Evolutionary conservation across 2,888 invertebrate genomes (phyloP).

Genomic region (Ectemnius lituratus): DNA sequence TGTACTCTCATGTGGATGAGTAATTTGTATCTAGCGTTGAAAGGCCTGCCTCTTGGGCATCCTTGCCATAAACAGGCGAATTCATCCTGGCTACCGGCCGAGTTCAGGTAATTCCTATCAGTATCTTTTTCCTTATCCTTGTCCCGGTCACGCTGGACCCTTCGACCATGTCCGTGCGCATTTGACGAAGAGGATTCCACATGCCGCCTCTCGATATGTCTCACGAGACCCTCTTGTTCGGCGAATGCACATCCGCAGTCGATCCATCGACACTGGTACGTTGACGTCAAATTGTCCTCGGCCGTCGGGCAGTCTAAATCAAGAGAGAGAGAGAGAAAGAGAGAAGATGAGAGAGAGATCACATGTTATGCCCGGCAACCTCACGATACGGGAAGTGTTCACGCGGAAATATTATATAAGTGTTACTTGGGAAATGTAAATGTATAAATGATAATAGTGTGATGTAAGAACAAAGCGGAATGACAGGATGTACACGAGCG

Average conservation of each 20-base stretch:
- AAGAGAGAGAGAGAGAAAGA: slow-evolving; percentile 21
- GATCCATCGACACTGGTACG: slow-evolving; percentile 88
- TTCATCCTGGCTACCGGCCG: slow-evolving; percentile 80
- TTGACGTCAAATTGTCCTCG: slow-evolving; percentile 63
- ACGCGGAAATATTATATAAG: background rate
- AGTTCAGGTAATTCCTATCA: slow-evolving; percentile 7
- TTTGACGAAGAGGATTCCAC: slow-evolving; percentile 82
- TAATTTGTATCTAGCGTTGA: slow-evolving; percentile 98
- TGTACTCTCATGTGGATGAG: slow-evolving; percentile 98
- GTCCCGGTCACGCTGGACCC: slow-evolving; percentile 66
- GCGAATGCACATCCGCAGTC: slow-evolving; percentile 90
- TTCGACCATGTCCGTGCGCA: slow-evolving; percentile 65
- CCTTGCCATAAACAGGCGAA: slow-evolving; percentile 96
- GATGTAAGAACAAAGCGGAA: too few species aligned
- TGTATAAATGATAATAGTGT: too few species aligned
- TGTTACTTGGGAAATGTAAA: background rate
- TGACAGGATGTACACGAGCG: too few species aligned
- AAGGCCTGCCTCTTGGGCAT: slow-evolving; percentile 94
- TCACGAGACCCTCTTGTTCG: slow-evolving; percentile 88
- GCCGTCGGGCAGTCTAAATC: slow-evolving; percentile 57
- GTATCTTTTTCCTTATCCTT: slow-evolving; percentile 53
- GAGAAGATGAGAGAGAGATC: background rate
- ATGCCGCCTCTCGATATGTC: slow-evolving; percentile 91
- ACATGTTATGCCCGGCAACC: too few species aligned
- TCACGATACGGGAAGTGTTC: too few species aligned